These are phyloP conservation scores for Centropristis striata DNA, from an alignment of 2,113 vertebrate genomes.

Conservation along the genomic window DNA sequence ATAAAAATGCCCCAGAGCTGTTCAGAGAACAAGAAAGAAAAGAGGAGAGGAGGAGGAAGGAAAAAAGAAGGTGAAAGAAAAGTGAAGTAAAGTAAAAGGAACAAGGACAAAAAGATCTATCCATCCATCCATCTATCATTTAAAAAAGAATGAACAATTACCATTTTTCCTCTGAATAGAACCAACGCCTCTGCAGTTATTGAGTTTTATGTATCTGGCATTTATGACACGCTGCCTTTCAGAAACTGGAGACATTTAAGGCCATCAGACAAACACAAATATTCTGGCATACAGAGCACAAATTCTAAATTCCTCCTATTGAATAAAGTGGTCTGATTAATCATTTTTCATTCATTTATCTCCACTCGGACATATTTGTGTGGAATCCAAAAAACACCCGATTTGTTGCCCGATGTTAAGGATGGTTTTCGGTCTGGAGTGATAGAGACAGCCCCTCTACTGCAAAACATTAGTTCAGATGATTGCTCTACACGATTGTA, in stretches of 20 bases:
- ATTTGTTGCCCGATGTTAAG: conserved; percentile 41
- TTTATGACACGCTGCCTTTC: conserved; percentile 3
- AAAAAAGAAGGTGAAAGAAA: background rate
- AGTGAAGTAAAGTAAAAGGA: background rate
- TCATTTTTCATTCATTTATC: conserved; percentile 11
- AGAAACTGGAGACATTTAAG: background rate
- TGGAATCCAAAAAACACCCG: background rate
- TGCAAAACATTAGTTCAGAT: conserved; percentile 25
- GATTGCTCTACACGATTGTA: conserved; percentile 47
- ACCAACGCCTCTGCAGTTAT: background rate
- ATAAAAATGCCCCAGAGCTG: conserved; percentile 16
- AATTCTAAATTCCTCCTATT: background rate
- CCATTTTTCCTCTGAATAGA: conserved; percentile 24
- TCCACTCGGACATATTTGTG: conserved; percentile 10
- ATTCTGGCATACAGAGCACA: background rate
- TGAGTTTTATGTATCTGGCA: conserved; percentile 9
- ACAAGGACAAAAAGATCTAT: background rate
- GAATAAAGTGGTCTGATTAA: background rate
- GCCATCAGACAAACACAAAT: conserved; percentile 15
- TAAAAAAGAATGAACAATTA: conserved; percentile 10
- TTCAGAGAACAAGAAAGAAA: conserved; percentile 17
- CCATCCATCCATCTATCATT: background rate
- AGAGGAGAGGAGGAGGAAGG: background rate
- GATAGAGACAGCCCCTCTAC: conserved; percentile 8
- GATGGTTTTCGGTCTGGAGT: background rate